These are phyloP conservation scores for Amblyjoppa fuscipennis DNA, from an alignment of 2,888 invertebrate species.

Conservation along the genomic window DNA sequence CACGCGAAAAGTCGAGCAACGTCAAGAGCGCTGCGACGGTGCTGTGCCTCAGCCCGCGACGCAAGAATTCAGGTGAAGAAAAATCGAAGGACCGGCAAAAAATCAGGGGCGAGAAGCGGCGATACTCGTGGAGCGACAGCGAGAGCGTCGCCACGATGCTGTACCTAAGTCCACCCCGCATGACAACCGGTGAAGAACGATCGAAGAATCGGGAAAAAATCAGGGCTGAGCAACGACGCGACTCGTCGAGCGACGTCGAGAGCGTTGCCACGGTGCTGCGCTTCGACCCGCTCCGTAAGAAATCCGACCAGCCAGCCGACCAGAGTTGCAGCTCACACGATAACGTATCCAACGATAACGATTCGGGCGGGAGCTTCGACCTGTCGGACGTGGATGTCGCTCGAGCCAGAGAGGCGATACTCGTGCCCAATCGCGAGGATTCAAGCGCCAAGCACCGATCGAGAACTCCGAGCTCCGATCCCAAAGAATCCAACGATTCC, in stretches of 20 bases:
- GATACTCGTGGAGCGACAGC: neutral
- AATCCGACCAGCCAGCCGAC: neutral
- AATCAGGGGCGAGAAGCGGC: neutral
- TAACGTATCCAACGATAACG: neutral
- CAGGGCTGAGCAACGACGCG: neutral
- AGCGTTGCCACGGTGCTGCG: too few species aligned
- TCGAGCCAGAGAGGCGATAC: constrained; percentile 33
- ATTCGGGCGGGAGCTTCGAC: constrained; percentile 19
- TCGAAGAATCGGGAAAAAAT: too few species aligned
- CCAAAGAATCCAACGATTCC: constrained; percentile 28
- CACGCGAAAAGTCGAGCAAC: neutral
- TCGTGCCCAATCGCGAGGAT: constrained; percentile 54
- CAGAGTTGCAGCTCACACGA: neutral
- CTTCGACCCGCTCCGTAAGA: neutral
- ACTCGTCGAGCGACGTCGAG: neutral
- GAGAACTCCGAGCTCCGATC: neutral
- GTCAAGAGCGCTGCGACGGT: too few species aligned
- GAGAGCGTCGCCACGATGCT: neutral
- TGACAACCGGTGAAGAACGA: too few species aligned
- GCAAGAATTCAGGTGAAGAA: neutral
- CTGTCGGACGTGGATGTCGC: constrained; percentile 31
- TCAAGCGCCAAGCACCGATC: constrained; percentile 39
- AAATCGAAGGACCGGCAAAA: constrained; percentile 12
- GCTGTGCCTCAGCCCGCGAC: too few species aligned
- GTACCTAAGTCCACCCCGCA: neutral